Evolutionary conservation across 1,140 invertebrate genomes (phyloP).

Genomic region (Carcinoscorpius rotundicauda): DNA sequence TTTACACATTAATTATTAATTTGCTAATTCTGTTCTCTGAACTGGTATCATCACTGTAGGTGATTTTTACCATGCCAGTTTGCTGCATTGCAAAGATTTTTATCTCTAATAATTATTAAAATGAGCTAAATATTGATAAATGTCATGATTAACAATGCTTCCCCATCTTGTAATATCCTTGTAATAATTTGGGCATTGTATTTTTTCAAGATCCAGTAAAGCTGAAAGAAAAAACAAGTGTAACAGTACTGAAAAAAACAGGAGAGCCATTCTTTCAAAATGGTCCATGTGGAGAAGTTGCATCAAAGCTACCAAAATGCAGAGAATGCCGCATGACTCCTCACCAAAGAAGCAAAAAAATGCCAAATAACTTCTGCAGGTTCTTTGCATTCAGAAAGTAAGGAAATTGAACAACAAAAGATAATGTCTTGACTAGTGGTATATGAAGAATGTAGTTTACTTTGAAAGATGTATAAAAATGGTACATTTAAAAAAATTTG

Average conservation of each 20-base stretch:
- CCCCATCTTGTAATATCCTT: not conserved
- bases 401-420: conserved; percentile 1
- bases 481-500: no score
- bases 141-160: not conserved
- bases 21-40: no score
- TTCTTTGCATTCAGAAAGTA: conserved; percentile 87
- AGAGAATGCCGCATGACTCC: conserved; percentile 79
- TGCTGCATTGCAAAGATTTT: no score
- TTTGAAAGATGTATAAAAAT: no score
- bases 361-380: conserved; percentile 84
- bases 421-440: no score
- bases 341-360: conserved; percentile 66
- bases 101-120: no score
- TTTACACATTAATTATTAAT: no score
- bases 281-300: conserved; percentile 74
- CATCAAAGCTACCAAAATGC: conserved; percentile 76
- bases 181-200: not conserved
- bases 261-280: conserved; percentile 71
- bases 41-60: no score
- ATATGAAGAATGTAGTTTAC: no score
- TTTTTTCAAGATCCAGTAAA: no score
- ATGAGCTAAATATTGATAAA: not conserved
- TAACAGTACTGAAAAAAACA: conserved; percentile 54
- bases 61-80: no score
- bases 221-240: conserved; percentile 38